Evolutionary conservation across 2,888 invertebrate genomes (phyloP), one percentile per base, ranked within the genome.

Genomic region (Agrochola lota): DNA sequence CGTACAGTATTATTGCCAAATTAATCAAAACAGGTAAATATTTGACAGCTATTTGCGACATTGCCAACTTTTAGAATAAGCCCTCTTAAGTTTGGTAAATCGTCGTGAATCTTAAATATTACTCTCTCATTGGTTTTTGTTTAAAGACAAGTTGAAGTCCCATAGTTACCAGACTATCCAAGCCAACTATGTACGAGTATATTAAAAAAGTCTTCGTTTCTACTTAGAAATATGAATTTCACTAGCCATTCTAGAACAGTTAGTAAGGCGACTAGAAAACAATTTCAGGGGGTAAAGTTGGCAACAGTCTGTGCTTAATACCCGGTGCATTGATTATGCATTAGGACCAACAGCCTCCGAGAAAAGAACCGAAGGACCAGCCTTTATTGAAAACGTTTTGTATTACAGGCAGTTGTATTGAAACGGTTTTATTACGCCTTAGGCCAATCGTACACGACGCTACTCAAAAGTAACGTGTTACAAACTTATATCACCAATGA

Each of bases 271-370:
- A 59, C n/a, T 73, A 67, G 71, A 78, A 84, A 84, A 80, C 82
- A 79, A 87, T 89, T 87, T 68, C 80, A 70, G 57, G 26, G 55
- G 43, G 73, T 49, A 71, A 85, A 83, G 74, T 85, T 89, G 88
- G 88, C 86, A 85, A 82, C 87, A 81, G 76, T 70, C 76, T 74
- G 86, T 30, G 62, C 64, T 86, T 89, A 87, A 81, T 80, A 70
- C 69, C 63, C 64, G 74, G 75, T 86, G 86, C 89, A 88, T 90
- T 90, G 90, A 89, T 89, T 90, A 90, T 90, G 90, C 83, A 90
- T 90, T 86, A 88, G 78, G 72, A 77, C 68, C 69, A 77, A 71
- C 68, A 68, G 71, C 68, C 60, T 60, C 43, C 67, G 46, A 70
- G 55, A 77, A 80, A 68, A 78, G 77, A 46, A 62, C 63, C 57